Conservation (phyloP, 2,888 invertebrate species). For the Acanthopleura granulata region DNA sequence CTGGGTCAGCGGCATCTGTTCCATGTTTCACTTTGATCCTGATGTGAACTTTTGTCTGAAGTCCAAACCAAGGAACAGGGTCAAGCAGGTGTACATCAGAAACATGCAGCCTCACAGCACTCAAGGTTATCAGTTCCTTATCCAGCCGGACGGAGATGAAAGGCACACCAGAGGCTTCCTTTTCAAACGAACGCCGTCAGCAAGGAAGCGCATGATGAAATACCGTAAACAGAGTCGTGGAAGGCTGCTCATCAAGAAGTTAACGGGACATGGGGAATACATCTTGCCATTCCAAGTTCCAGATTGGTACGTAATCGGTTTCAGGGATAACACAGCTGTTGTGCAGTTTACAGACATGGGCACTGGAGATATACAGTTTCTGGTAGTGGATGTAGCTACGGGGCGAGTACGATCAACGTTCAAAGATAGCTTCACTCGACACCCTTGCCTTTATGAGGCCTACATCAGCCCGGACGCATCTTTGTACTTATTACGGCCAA, state of each 20-base stretch:
- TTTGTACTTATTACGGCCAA: constrained; percentile 30
- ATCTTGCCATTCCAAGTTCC: constrained; percentile 26
- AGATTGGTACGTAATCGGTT: constrained; percentile 28
- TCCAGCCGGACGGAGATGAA: not conserved
- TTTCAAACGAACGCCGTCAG: not conserved
- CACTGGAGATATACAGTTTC: constrained; percentile 26
- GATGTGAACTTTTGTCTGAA: constrained; percentile 8
- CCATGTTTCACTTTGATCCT: constrained; percentile 7
- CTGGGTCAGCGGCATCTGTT: constrained; percentile 13
- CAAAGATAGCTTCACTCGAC: constrained; percentile 27
- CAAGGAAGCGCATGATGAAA: not conserved
- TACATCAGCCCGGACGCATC: constrained; percentile 30
- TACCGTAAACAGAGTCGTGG: not conserved
- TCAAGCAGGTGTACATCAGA: not conserved
- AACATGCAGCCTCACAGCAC: constrained; percentile 19
- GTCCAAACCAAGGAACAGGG: not conserved
- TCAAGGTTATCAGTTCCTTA: constrained; percentile 11
- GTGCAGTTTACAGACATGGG: constrained; percentile 29
- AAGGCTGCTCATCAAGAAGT: not conserved
- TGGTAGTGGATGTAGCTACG: constrained; percentile 25
- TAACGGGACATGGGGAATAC: constrained; percentile 17
- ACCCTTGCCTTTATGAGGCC: constrained; percentile 31
- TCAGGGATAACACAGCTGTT: constrained; percentile 25
- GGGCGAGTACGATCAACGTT: constrained; percentile 24
- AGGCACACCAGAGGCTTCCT: constrained; percentile 1